Conservation (phyloP, 2,888 invertebrate species). For the Chymomyza caudatula region DNA sequence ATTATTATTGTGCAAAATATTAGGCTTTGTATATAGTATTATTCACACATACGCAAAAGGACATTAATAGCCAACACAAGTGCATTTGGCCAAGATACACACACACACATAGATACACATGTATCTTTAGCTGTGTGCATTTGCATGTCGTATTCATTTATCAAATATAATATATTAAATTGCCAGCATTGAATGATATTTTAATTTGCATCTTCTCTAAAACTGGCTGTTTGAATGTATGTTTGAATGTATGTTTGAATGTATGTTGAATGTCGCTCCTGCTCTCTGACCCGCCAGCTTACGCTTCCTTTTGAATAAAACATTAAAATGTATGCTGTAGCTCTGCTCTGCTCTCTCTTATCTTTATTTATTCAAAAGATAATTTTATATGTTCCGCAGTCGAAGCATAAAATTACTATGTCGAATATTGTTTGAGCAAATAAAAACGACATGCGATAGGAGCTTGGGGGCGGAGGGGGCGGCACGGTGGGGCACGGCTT, state of each 20-base stretch:
- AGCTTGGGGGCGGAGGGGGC: too few species aligned
- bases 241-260: too few species aligned
- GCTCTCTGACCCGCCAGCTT: constrained; percentile 24
- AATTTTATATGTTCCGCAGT: constrained; percentile 72
- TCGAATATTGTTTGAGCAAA: constrained; percentile 72
- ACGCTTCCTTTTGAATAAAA: constrained; percentile 71
- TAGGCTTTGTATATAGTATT: constrained; percentile 23
- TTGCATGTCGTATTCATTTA: constrained; percentile 58
- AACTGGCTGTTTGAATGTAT: not conserved
- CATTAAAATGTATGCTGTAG: constrained; percentile 59
- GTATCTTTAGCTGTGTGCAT: constrained; percentile 18
- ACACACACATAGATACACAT: constrained; percentile 2
- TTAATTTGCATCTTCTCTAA: constrained; percentile 69
- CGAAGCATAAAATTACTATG: constrained; percentile 72
- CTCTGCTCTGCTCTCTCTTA: constrained; percentile 51
- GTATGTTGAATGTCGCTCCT: not conserved
- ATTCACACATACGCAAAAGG: not conserved
- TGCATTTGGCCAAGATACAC: too few species aligned
- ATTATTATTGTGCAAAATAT: constrained; percentile 36
- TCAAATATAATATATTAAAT: constrained; percentile 71
- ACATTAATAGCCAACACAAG: not conserved
- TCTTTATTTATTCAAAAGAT: constrained; percentile 71
- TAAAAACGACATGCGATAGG: constrained; percentile 56
- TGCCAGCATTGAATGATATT: constrained; percentile 71
- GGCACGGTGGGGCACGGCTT: too few species aligned